Evolutionary conservation across 2,888 invertebrate species (phyloP).

Genomic region (Apeira syringaria): DNA sequence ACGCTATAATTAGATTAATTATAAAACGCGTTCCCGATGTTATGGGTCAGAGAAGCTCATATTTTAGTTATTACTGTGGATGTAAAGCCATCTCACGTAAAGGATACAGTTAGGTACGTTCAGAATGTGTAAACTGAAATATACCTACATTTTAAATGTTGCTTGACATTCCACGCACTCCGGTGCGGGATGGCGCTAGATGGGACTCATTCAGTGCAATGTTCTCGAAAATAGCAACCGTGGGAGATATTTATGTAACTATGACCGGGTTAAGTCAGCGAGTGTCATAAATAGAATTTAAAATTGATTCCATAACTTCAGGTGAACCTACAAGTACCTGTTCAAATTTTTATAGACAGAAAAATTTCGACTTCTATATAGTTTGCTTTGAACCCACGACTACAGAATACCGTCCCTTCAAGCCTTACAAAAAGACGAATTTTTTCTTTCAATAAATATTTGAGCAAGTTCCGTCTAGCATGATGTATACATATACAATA

Average conservation of each 20-base stretch:
- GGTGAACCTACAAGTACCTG: too few species aligned
- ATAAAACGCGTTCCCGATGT: slow-evolving; percentile 13
- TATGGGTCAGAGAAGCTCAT: slow-evolving; percentile 4
- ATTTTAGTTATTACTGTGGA: slow-evolving; percentile 1
- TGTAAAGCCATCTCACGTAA: slow-evolving; percentile 1
- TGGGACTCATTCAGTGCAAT: slow-evolving; percentile 61
- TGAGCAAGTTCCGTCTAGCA: too few species aligned
- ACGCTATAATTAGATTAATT: slow-evolving; percentile 24
- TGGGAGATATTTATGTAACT: slow-evolving; percentile 77
- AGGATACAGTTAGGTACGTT: too few species aligned
- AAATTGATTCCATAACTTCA: slow-evolving; percentile 44
- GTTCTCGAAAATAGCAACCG: slow-evolving; percentile 67
- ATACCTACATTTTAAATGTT: slow-evolving; percentile 21
- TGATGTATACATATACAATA: too few species aligned
- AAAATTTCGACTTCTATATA: too few species aligned
- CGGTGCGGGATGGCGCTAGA: slow-evolving; percentile 44
- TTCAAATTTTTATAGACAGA: too few species aligned
- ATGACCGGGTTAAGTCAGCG: slow-evolving; percentile 76
- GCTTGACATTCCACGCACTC: slow-evolving; percentile 35
- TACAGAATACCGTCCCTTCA: too few species aligned
- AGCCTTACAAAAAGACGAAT: too few species aligned
- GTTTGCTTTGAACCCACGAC: too few species aligned
- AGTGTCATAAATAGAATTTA: slow-evolving; percentile 58
- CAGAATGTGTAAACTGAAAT: too few species aligned
- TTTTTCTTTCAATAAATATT: too few species aligned